Evolutionary conservation across 2,113 vertebrate species (phyloP).

Genomic region (Motacilla alba): DNA sequence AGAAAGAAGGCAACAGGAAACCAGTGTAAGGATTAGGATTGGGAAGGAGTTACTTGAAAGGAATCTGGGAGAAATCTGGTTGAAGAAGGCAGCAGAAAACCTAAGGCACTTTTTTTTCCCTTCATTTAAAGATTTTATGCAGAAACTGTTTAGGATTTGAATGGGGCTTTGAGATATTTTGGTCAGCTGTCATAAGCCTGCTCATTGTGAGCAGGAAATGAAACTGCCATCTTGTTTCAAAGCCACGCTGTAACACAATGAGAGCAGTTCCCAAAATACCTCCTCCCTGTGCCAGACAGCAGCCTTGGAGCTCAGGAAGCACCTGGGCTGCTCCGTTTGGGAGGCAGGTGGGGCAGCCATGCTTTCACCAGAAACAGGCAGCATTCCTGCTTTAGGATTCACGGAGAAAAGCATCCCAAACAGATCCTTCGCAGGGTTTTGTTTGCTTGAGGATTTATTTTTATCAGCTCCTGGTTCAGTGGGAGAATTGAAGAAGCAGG

Average conservation of each 20-base stretch:
- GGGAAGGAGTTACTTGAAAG: background rate
- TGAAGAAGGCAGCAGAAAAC: background rate
- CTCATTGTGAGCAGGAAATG: background rate
- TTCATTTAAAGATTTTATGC: background rate
- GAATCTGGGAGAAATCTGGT: background rate
- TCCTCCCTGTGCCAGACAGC: background rate
- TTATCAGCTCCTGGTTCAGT: background rate
- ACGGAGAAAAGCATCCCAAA: background rate
- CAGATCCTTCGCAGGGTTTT: rapidly evolving
- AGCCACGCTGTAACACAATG: background rate
- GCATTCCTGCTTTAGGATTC: background rate
- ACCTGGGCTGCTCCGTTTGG: background rate
- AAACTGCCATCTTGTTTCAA: background rate
- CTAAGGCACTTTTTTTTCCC: background rate
- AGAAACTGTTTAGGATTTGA: background rate
- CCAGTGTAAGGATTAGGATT: background rate
- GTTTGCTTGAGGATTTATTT: background rate
- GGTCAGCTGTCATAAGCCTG: background rate
- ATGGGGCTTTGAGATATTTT: background rate
- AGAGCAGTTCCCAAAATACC: background rate
- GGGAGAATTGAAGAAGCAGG: background rate
- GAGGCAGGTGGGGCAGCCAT: background rate
- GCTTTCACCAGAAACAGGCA: background rate
- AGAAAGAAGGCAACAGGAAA: background rate
- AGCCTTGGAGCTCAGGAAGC: constrained; percentile 1